Evolutionary conservation across 53 echinoderm and acorn worm genomes (phyloP), one percentile per base, ranked within the genome.

Genomic region (Echinarachnius parma): DNA sequence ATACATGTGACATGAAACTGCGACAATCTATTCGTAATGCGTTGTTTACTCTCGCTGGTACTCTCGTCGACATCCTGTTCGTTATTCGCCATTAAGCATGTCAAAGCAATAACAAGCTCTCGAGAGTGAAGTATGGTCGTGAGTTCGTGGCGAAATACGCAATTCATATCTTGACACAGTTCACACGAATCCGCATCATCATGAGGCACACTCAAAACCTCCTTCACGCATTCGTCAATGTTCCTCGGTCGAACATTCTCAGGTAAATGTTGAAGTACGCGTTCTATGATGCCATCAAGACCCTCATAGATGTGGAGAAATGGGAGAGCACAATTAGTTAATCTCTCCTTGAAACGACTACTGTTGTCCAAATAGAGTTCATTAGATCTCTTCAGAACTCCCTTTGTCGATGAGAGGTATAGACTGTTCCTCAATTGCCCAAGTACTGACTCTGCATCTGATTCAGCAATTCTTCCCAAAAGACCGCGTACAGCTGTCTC

Each of bases 1-100:
- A 72, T 55, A 24, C 72, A 72, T 24, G 56, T 72, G 4, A 72
- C 37, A 4, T 42, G 25, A 2, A 72, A 27, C 1, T 26, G 1
- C 18, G 22, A 7, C 3, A 68, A 19, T 7, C 3, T 16, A 50
- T 68, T 34, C 29, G 11, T 68, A 13, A 68, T 3, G 8, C 10
- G 14, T 16, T 46, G 26, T 19, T 21, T n/a, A n/a, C n/a, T n/a
- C n/a, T n/a, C n/a, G n/a, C n/a, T 49, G 15, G 47, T 27, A 2
- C 46, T 19, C 28, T 64, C 28, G 16, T 46, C 46, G 8, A 26
- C 64, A 15, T 28, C 64, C 26, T 13, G 4, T 16, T 5, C 14
- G 0, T n/a, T n/a, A n/a, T 64, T 35, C 26, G 8, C 28, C 14
- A 64, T 46, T 27, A 64, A 45, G 30, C 27, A 28, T 19, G 36